A percentile compares a stretch with the other conserved stretches of the same genome.
phyloP scores from a whole-genome alignment of 1,140 invertebrate species.

The Contarinia nasturtii region DNA sequence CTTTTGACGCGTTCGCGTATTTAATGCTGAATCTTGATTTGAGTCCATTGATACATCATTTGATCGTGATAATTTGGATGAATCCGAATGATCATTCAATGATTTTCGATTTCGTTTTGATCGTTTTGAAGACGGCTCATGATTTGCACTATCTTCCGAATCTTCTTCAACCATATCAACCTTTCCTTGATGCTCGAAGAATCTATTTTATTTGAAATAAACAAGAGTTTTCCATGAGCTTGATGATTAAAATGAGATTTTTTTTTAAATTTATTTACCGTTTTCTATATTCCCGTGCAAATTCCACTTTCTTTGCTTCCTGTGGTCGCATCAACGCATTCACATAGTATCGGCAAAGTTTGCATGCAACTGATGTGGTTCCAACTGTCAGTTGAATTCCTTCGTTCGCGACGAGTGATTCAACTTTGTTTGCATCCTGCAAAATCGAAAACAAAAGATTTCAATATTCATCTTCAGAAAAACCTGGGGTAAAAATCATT shows the following conservation, averaged over 20 bases:
- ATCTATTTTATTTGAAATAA: too few relatives aligned
- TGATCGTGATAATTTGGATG: too few relatives aligned
- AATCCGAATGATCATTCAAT: too few relatives aligned
- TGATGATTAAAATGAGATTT: too few relatives aligned
- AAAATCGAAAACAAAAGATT: conserved; percentile 10
- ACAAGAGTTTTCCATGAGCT: too few relatives aligned
- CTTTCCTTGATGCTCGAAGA: background rate
- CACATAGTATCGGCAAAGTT: conserved; percentile 57
- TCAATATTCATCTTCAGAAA: background rate
- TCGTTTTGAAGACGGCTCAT: too few relatives aligned
- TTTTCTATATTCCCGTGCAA: conserved; percentile 44
- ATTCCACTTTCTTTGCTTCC: conserved; percentile 32
- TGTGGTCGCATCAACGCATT: conserved; percentile 41
- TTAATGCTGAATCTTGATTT: too few relatives aligned
- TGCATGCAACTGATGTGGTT: conserved; percentile 46
- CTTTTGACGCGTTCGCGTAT: too few relatives aligned
- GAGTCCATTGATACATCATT: too few relatives aligned
- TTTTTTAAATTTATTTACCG: conserved; percentile 26
- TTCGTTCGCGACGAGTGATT: conserved; percentile 38
- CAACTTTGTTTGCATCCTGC: conserved; percentile 42
- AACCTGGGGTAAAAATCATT: background rate
- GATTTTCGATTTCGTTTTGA: too few relatives aligned
- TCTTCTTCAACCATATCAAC: background rate
- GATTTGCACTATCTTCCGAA: background rate
- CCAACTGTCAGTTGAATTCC: conserved; percentile 43